phyloP scores from a whole-genome alignment of 2,888 invertebrate genomes.

The Melinopterus prodromus region DNA sequence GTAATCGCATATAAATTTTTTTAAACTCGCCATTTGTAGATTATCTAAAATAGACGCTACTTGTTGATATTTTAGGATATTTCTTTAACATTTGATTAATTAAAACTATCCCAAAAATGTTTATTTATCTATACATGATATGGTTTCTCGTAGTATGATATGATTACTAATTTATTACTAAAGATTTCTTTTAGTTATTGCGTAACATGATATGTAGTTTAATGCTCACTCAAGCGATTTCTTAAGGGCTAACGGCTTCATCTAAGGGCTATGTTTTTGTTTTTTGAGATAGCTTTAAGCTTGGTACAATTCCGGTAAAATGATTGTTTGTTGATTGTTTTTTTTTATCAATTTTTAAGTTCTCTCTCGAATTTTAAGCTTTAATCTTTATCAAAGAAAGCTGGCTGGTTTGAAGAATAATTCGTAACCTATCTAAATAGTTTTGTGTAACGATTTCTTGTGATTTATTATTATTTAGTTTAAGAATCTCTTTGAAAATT shows the following conservation, averaged over 20 bases:
- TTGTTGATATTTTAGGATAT: not conserved
- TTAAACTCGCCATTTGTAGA: too few species aligned
- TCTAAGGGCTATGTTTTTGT: not conserved
- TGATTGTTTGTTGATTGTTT: not conserved
- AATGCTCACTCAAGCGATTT: not conserved
- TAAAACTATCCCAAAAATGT: constrained; percentile 25
- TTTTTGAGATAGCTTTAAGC: constrained; percentile 27
- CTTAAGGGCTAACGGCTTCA: not conserved
- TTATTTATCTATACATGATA: constrained; percentile 17
- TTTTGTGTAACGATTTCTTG: too few species aligned
- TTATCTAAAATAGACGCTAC: constrained; percentile 21
- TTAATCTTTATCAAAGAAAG: not conserved
- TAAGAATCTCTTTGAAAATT: too few species aligned
- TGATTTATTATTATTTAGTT: too few species aligned
- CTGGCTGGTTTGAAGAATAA: too few species aligned
- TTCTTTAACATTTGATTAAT: not conserved
- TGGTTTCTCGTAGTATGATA: constrained; percentile 13
- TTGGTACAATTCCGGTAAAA: not conserved
- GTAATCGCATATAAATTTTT: too few species aligned
- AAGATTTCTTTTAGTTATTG: not conserved
- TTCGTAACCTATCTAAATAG: too few species aligned
- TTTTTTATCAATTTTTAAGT: not conserved
- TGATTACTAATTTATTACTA: not conserved
- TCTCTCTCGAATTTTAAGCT: not conserved
- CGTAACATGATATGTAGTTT: constrained; percentile 19